Conservation (phyloP, 2,113 vertebrate species). For the Tragulus kanchil region DNA sequence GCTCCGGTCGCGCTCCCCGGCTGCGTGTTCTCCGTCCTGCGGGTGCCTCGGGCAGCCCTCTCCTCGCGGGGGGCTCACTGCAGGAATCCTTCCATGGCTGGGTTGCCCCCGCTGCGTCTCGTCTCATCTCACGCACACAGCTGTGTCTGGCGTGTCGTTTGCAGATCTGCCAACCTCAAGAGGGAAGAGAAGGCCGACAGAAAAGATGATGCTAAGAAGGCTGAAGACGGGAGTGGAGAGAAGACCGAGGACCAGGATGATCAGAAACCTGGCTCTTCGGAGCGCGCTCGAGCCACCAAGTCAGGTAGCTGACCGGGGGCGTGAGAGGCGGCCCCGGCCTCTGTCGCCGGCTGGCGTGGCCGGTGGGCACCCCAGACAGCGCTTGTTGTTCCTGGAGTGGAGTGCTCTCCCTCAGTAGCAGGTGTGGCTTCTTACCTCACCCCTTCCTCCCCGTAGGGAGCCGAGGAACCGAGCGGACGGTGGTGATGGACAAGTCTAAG, state of each 20-base stretch:
- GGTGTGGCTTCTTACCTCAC: not conserved
- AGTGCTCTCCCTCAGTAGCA: not conserved
- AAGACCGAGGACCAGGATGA: slow-evolving; percentile 91
- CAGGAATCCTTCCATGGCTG: not conserved
- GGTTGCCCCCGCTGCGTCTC: not conserved
- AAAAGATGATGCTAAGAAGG: slow-evolving; percentile 89
- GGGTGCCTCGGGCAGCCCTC: too few species aligned
- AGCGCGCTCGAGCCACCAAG: slow-evolving; percentile 86
- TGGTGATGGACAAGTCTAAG: slow-evolving; percentile 99
- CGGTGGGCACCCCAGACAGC: not conserved
- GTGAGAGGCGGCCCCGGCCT: fast-evolving
- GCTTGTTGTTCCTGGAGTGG: not conserved
- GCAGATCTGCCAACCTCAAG: slow-evolving; percentile 83
- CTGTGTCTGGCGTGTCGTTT: not conserved
- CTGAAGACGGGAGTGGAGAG: slow-evolving; percentile 87
- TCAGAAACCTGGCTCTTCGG: slow-evolving; percentile 84
- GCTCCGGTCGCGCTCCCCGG: too few species aligned
- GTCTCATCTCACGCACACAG: not conserved
- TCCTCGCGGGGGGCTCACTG: not conserved
- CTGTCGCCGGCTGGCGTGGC: not conserved
- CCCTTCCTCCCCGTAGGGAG: slow-evolving; percentile 83
- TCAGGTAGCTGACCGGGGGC: slow-evolving; percentile 82
- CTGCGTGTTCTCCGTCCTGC: not conserved
- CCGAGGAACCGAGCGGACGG: slow-evolving; percentile 94
- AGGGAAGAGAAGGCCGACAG: slow-evolving; percentile 93